Percentiles rank a stretch among this genome's conserved stretches.
These are phyloP conservation scores for Sepioteuthis lessoniana DNA, from an alignment of 2,888 invertebrate genomes.

Conservation along the genomic window DNA sequence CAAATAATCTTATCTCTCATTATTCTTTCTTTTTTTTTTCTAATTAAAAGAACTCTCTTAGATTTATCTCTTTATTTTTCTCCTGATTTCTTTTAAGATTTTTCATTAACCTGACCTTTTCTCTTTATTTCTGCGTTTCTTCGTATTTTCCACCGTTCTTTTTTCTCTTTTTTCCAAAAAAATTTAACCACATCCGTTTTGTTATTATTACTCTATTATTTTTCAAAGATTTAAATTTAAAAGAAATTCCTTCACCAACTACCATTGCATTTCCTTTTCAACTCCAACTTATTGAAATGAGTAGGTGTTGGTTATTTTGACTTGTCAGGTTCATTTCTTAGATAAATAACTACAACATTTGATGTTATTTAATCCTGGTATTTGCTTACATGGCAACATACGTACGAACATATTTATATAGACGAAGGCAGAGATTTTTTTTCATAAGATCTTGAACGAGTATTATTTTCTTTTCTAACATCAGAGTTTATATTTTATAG, in stretches of 20 bases:
- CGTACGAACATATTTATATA: not conserved
- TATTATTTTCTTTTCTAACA: not conserved
- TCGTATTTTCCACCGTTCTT: no score
- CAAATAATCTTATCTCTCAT: no score
- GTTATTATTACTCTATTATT: not conserved
- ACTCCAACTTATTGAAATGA: not conserved
- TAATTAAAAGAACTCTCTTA: no score
- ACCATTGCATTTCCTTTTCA: not conserved
- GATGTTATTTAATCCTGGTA: not conserved
- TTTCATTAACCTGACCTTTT: no score
- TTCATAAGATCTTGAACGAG: not conserved
- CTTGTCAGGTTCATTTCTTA: not conserved
- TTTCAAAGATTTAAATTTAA: not conserved
- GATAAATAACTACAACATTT: not conserved
- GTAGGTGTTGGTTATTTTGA: not conserved
- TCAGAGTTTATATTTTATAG: not conserved
- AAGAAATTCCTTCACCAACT: not conserved
- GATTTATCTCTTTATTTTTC: no score
- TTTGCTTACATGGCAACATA: conserved; percentile 5
- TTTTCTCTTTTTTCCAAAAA: not conserved
- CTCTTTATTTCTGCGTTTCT: no score
- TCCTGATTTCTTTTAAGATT: no score
- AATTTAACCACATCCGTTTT: not conserved
- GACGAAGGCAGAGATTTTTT: not conserved
- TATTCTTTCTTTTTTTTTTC: no score